A percentile compares a stretch with the other conserved stretches of the same genome.
phyloP scores from a whole-genome alignment of 1,140 invertebrate species.

The Leptopilina clavipes region DNA sequence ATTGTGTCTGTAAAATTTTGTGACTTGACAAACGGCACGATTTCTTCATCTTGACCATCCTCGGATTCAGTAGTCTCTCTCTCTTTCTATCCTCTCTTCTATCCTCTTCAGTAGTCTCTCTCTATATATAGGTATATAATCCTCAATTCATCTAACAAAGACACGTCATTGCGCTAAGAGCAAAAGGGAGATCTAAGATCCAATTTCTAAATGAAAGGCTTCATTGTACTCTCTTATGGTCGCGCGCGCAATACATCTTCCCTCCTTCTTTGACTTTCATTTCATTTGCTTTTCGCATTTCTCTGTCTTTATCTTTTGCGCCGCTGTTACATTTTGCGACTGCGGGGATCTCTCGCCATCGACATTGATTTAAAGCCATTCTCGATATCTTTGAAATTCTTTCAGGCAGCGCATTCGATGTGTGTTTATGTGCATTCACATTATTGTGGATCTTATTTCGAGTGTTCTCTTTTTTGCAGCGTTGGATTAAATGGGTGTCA shows the following conservation, averaged over 20 bases:
- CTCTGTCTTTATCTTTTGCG: slow-evolving; percentile 29
- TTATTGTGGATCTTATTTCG: slow-evolving; percentile 12
- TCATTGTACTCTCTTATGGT: slow-evolving; percentile 52
- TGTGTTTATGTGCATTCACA: slow-evolving; percentile 8
- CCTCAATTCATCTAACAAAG: slow-evolving; percentile 51
- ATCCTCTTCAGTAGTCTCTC: no score
- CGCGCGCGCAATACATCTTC: slow-evolving; percentile 39
- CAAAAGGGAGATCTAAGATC: slow-evolving; percentile 42
- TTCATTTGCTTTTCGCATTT: slow-evolving; percentile 1
- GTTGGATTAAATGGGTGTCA: slow-evolving; percentile 1
- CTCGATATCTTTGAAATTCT: slow-evolving; percentile 10
- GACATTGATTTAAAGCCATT: slow-evolving; percentile 47
- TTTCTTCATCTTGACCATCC: slow-evolving; percentile 46
- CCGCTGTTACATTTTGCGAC: background rate
- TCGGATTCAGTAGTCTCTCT: background rate
- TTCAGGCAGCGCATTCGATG: no score
- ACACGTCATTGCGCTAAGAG: slow-evolving; percentile 46
- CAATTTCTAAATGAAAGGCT: slow-evolving; percentile 60
- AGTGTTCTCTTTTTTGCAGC: background rate
- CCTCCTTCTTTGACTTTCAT: slow-evolving; percentile 41
- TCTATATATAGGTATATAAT: background rate
- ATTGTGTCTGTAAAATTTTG: background rate
- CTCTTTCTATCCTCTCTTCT: no score
- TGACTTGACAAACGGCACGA: slow-evolving; percentile 42
- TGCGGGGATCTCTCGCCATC: background rate